Evolutionary conservation across 2,797 vertebrate genomes (phyloP).

Genomic region (Hafferia zeledoni): DNA sequence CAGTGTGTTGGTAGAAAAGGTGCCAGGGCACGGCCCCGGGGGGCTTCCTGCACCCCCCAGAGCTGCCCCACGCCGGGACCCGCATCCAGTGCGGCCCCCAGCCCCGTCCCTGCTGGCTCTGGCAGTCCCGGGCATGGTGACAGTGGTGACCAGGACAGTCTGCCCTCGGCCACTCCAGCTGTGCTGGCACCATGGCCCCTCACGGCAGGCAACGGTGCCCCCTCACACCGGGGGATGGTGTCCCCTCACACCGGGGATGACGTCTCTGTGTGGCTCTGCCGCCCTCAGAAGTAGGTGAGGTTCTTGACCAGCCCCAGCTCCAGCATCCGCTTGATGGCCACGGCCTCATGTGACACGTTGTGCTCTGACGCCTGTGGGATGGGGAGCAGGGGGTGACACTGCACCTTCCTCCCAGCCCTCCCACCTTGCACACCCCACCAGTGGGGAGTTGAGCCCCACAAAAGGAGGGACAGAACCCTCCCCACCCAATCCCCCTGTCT

Average conservation of each 20-base stretch:
- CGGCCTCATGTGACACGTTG: slow-evolving; percentile 78
- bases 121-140: fast-evolving
- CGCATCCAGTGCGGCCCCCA: not conserved
- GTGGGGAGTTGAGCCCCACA: fast-evolving
- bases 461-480: fast-evolving
- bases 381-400: not conserved
- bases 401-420: fast-evolving
- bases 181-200: fast-evolving
- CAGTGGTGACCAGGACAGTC: fast-evolving
- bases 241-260: fast-evolving
- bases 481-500: fast-evolving
- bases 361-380: slow-evolving; percentile 71
- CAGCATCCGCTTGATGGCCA: slow-evolving; percentile 80
- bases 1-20: slow-evolving; percentile 35
- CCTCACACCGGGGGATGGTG: not conserved
- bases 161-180: not conserved
- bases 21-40: not conserved
- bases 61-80: not conserved
- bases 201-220: fast-evolving
- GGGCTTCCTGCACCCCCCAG: not conserved
- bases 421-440: not conserved
- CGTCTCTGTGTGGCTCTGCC: fast-evolving
- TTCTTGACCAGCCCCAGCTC: slow-evolving; percentile 78
- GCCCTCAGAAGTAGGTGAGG: slow-evolving; percentile 79
- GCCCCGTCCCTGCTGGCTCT: not conserved